These are phyloP conservation scores for Dynastes maya DNA, from an alignment of 2,888 invertebrate species.

Conservation along the genomic window DNA sequence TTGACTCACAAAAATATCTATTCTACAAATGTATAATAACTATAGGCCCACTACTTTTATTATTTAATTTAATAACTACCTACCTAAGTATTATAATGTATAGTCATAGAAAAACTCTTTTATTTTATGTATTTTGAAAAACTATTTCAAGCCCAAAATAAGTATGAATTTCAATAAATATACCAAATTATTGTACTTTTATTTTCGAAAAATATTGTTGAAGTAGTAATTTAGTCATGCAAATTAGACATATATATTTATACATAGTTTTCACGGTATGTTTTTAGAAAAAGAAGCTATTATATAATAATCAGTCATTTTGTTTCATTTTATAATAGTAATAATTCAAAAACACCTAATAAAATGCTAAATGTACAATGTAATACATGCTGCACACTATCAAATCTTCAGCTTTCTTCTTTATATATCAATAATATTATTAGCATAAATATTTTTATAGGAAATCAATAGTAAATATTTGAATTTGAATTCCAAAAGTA, in stretches of 20 bases:
- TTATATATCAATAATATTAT: not conserved
- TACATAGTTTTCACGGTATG: constrained; percentile 32
- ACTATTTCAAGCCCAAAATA: constrained; percentile 52
- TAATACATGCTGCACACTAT: constrained; percentile 44
- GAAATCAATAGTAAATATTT: too few species aligned
- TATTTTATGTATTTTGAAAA: constrained; percentile 42
- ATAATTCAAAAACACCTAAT: constrained; percentile 46
- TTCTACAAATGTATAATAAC: constrained; percentile 64
- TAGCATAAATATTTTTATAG: too few species aligned
- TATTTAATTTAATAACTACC: constrained; percentile 66
- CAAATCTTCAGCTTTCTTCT: constrained; percentile 9
- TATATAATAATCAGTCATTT: constrained; percentile 51
- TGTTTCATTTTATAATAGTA: constrained; percentile 34
- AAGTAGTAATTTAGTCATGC: constrained; percentile 30
- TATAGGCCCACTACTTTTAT: constrained; percentile 68
- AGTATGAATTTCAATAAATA: constrained; percentile 47
- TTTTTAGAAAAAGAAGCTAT: constrained; percentile 44
- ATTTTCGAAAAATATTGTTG: constrained; percentile 5
- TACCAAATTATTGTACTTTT: constrained; percentile 6
- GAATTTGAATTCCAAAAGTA: too few species aligned
- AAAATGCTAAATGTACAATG: constrained; percentile 46
- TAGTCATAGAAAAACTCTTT: constrained; percentile 56
- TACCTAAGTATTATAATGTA: constrained; percentile 64
- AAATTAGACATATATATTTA: constrained; percentile 29
- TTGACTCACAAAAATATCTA: constrained; percentile 56